Base-by-base conservation (phyloP, 2,797 vertebrate genomes). In the Benthosema pterotum region DNA sequence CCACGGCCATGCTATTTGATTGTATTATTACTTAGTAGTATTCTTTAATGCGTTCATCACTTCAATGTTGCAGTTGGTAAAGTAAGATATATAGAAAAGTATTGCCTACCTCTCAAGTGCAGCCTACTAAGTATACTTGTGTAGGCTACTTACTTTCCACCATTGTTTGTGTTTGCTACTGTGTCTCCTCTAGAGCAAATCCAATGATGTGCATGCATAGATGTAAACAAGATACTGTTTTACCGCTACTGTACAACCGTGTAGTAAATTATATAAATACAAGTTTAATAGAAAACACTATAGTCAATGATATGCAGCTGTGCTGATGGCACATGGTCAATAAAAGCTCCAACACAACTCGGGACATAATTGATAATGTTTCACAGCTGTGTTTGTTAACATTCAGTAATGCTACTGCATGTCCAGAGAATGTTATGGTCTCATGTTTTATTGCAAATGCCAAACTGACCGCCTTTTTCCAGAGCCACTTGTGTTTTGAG, bases 301-400 rank as follows among this genome's bases (percentile, higher is more conserved):
- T 78, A 87, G 84, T 80, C 60, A 80, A 74, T 62, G 60, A 67
- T 83, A 79, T 77, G 72, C 48, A 74, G 52, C 65, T 67, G 65
- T 69, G 70, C 50, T 52, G 13, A 14, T 55, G 63, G 76, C 83
- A 88, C 71, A 83, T 84, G 74, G 79, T 61, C 66, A 69, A 69
- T 89, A 84, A 90, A 85, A 86, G 13, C 48, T 67, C 59, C 55
- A 75, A 83, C 87, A 88, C 87, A 90, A 73, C 71, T 76, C 65
- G 55, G 72, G 79, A 79, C 63, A 16, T 78, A 77, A 38, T 80
- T 72, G 75, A 83, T 84, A 86, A 81, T 48, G 68, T 78, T 85
- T 79, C 65, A 84, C 75, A 71, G 72, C 80, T 78, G 67, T 78
- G 71, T 83, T 80, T 73, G 60, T 84, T 83, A 82, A 83, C 73